Percentiles rank a stretch among this genome's conserved stretches.
phyloP scores from a whole-genome alignment of 2,113 vertebrate species.

The Danio rerio region DNA sequence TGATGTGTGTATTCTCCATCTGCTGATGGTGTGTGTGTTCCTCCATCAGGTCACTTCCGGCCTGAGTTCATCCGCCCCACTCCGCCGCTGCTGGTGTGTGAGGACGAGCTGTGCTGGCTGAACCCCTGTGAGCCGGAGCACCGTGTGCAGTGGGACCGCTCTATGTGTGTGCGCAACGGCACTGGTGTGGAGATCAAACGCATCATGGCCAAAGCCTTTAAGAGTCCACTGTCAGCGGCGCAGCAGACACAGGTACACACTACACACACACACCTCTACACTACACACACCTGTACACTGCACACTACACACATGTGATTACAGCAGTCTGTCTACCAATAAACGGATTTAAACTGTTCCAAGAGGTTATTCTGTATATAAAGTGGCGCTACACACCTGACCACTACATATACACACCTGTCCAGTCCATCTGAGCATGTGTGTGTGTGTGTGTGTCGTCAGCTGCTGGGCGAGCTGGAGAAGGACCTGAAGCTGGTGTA shows the following conservation, averaged over 20 bases:
- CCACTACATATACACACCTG: no score
- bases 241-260: constrained; percentile 92
- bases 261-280: not conserved
- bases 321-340: no score
- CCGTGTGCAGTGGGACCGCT: constrained; percentile 92
- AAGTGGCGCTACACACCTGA: no score
- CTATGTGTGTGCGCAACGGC: constrained; percentile 97
- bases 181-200: constrained; percentile 97
- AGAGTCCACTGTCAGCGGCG: constrained; percentile 92
- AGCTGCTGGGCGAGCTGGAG: constrained; percentile 96
- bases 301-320: no score
- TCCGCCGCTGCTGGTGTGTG: constrained; percentile 92
- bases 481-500: constrained; percentile 98
- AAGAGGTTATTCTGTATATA: no score
- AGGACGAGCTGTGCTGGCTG: constrained; percentile 95
- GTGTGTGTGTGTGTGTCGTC: not conserved
- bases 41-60: constrained; percentile 88
- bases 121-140: constrained; percentile 96
- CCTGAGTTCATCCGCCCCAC: constrained; percentile 96
- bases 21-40: not conserved
- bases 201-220: constrained; percentile 98
- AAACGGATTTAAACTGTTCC: no score
- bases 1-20: not conserved
- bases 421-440: no score
- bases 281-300: no score